Base-by-base conservation (phyloP, 2,113 vertebrate genomes). In the Syrmaticus mikado region DNA sequence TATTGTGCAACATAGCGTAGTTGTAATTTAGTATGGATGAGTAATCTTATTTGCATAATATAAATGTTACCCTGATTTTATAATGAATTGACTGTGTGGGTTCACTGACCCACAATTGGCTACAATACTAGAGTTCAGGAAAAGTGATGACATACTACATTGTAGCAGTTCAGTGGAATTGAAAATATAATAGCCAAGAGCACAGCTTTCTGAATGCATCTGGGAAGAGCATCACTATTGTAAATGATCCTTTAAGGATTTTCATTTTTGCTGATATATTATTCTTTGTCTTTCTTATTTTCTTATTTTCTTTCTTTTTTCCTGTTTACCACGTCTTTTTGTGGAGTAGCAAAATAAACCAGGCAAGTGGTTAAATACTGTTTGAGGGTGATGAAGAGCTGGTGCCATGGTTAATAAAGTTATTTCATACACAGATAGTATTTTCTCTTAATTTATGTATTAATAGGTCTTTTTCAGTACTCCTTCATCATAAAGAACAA, bases 41-140 rank as follows among this genome's bases (percentile, higher is more conserved):
- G 50, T 78, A 87, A 92, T 20, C 38, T 76, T 85, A 92, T 96
- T 95, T 95, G 57, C 83, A 94, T 94, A 95, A 93, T 85, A 88
- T 77, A 90, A 75, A 91, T 94, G 93, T 93, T 85, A 84, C 22
- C 60, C 43, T 78, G 65, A 76, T 94, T 96, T 92, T 93, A 43
- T 92, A 92, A 96, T 52, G n/a, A 79, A 93, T 88, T 94, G 22
- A 9, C 50, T 79, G 38, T 61, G 58, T 80, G 45, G 72, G 41
- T 64, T 34, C 87, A 46, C 67, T 92, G 82, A 91, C 87, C 79
- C 62, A 73, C 62, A 91, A 71, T 15, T 7, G 4, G 36, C 43
- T 90, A 32, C 66, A 65, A 15, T 72, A 66, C 30, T 65, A 65
- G 61, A 92, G 52, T 85, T 83, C 40, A 86, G 57, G 65, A 68